These are phyloP conservation scores for Camelus bactrianus DNA, from an alignment of 2,113 vertebrate genomes.

Conservation along the genomic window DNA sequence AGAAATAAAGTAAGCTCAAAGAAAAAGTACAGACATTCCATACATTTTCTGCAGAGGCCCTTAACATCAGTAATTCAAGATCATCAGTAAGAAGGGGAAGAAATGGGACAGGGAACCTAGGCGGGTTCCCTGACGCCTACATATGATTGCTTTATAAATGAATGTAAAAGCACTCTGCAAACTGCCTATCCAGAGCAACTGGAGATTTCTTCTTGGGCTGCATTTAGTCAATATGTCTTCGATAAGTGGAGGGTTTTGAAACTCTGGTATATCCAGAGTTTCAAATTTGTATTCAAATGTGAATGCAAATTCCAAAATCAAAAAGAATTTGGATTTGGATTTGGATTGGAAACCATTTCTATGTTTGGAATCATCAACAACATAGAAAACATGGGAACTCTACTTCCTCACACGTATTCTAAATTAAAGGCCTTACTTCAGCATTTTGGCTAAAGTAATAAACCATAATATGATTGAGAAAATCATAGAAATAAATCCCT, in stretches of 20 bases:
- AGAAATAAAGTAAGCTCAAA: constrained; percentile 4
- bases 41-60: not conserved
- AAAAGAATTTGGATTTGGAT: constrained; percentile 51
- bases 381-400: constrained; percentile 16
- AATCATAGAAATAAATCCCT: constrained; percentile 24
- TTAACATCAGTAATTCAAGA: constrained; percentile 42
- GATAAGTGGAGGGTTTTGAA: constrained; percentile 42
- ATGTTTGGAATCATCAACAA: constrained; percentile 49
- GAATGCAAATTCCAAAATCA: constrained; percentile 51
- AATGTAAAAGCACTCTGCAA: constrained; percentile 14
- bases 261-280: constrained; percentile 30
- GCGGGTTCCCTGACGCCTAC: not conserved
- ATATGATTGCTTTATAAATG: constrained; percentile 21
- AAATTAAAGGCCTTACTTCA: constrained; percentile 57
- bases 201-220: not conserved
- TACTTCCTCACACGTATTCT: constrained; percentile 1
- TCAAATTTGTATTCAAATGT: constrained; percentile 4
- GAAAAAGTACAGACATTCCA: not conserved
- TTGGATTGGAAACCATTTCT: constrained; percentile 50
- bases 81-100: not conserved
- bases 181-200: constrained; percentile 14
- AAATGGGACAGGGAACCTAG: not conserved
- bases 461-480: constrained; percentile 35
- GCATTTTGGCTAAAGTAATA: constrained; percentile 34
- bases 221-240: constrained; percentile 53